Percentiles rank a stretch among this genome's conserved stretches.
phyloP scores from a whole-genome alignment of 1,140 invertebrate genomes.

The Diorhabda carinulata region DNA sequence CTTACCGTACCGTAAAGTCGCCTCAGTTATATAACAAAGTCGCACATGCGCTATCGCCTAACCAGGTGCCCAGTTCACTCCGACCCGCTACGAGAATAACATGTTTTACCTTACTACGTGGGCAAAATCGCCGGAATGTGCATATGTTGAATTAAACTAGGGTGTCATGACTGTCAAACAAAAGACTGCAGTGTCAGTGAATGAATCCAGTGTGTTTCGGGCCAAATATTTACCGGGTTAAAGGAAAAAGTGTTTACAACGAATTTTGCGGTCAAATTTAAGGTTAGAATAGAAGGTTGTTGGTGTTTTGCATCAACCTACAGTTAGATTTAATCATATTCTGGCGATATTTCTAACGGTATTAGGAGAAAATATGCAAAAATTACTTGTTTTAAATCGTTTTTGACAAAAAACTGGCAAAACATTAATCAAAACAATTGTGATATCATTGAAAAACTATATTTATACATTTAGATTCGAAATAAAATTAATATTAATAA shows the following conservation, averaged over 20 bases:
- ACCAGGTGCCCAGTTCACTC: conserved; percentile 34
- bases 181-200: conserved; percentile 15
- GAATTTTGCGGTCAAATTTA: not conserved
- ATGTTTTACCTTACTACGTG: conserved; percentile 35
- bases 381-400: too few relatives aligned
- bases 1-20: conserved; percentile 24
- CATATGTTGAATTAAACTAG: conserved; percentile 31
- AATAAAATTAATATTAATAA: too few relatives aligned
- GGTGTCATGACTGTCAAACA: conserved; percentile 20
- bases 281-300: not conserved
- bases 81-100: conserved; percentile 29
- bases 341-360: not conserved
- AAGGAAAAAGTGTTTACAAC: not conserved
- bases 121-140: conserved; percentile 32
- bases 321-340: not conserved
- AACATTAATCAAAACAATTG: too few relatives aligned
- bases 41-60: conserved; percentile 27
- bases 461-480: too few relatives aligned
- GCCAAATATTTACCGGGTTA: not conserved
- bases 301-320: not conserved
- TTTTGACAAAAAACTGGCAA: too few relatives aligned
- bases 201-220: conserved; percentile 10
- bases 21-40: conserved; percentile 27
- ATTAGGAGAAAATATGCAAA: not conserved
- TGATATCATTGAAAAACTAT: too few relatives aligned